Evolutionary conservation across 2,888 invertebrate species (phyloP).

Genomic region (Trachelus iudaicus): DNA sequence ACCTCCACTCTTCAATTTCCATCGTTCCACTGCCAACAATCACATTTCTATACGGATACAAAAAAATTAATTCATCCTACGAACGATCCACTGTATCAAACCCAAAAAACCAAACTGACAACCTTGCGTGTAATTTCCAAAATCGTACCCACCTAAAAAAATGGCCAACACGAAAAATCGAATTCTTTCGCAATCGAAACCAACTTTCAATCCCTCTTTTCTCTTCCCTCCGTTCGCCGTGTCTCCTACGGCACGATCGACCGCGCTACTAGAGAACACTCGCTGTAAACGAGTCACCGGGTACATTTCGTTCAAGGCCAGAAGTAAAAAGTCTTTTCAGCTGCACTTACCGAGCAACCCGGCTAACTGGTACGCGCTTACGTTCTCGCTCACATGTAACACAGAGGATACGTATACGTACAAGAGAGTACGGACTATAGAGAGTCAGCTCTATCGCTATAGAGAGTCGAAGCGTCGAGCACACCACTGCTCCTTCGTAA

Average conservation of each 20-base stretch:
- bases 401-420: slow-evolving; percentile 1
- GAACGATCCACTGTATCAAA: not conserved
- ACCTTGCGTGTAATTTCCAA: not conserved
- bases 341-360: slow-evolving; percentile 48
- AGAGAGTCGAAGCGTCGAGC: not conserved
- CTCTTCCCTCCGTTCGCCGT: not conserved
- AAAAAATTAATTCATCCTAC: not conserved
- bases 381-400: slow-evolving; percentile 18
- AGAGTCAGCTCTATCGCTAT: not conserved
- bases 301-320: slow-evolving; percentile 65
- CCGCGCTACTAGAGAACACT: not conserved
- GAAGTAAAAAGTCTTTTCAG: slow-evolving; percentile 64
- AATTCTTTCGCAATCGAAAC: not conserved
- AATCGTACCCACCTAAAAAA: not conserved
- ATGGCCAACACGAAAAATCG: not conserved
- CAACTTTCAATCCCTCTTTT: not conserved
- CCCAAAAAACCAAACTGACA: not conserved
- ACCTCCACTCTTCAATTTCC: not conserved
- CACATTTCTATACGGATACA: not conserved
- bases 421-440: not conserved
- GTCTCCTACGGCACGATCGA: not conserved
- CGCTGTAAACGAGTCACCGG: slow-evolving; percentile 54
- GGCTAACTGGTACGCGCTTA: slow-evolving; percentile 12
- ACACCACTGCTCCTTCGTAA: not conserved
- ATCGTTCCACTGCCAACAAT: not conserved